Evolutionary conservation across 2,888 invertebrate species (phyloP).

Genomic region (Dolichopus griseipennis): DNA sequence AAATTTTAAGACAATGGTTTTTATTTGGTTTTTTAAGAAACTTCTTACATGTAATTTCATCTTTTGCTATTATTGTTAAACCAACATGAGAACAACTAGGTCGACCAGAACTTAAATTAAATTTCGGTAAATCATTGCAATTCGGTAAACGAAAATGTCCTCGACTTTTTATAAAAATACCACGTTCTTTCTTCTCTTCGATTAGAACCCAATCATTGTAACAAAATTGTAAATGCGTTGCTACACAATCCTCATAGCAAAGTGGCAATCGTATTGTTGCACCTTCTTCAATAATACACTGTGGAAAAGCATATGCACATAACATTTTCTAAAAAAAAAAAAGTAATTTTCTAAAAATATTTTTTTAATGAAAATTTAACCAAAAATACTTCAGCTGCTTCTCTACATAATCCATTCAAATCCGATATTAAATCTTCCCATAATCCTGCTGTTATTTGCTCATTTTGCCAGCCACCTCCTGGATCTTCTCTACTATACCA

Average conservation of each 20-base stretch:
- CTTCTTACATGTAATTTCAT: slow-evolving; percentile 68
- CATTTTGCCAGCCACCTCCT: slow-evolving; percentile 67
- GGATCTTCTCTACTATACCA: slow-evolving; percentile 55
- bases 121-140: slow-evolving; percentile 70
- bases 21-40: background rate
- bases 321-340: slow-evolving; percentile 57
- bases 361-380: no score
- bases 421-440: slow-evolving; percentile 80
- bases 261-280: slow-evolving; percentile 65
- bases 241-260: slow-evolving; percentile 90
- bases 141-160: slow-evolving; percentile 83
- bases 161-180: slow-evolving; percentile 67
- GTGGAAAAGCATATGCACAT: slow-evolving; percentile 87
- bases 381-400: slow-evolving; percentile 64
- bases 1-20: background rate
- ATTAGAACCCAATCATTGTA: slow-evolving; percentile 88
- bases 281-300: slow-evolving; percentile 60
- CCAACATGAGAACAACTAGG: slow-evolving; percentile 74
- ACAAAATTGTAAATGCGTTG: slow-evolving; percentile 82
- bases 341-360: background rate
- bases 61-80: slow-evolving; percentile 70
- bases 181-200: slow-evolving; percentile 74
- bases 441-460: slow-evolving; percentile 69
- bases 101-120: slow-evolving; percentile 51
- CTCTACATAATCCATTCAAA: slow-evolving; percentile 73